Conservation (phyloP, 2,888 invertebrate species). For the Apamea sordens region DNA sequence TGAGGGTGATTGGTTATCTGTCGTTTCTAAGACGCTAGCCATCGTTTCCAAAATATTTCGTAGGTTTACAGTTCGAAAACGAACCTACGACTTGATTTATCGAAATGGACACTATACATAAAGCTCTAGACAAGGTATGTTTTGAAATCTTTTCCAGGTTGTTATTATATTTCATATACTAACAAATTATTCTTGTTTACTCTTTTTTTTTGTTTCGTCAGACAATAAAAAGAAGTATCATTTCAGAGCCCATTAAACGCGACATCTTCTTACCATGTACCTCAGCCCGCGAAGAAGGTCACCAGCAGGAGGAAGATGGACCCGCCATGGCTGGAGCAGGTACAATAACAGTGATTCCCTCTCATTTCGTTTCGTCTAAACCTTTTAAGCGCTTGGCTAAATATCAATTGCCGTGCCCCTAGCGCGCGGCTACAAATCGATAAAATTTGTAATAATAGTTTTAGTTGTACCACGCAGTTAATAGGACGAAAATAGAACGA, state of each 20-base stretch:
- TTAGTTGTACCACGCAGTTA: too few species aligned
- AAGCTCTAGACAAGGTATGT: conserved; percentile 49
- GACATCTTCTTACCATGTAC: conserved; percentile 19
- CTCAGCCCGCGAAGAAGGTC: conserved; percentile 53
- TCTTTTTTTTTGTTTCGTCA: conserved; percentile 47
- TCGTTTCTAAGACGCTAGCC: conserved; percentile 9
- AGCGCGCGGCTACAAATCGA: too few species aligned
- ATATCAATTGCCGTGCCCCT: too few species aligned
- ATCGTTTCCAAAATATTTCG: conserved; percentile 11
- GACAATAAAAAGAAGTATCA: conserved; percentile 56
- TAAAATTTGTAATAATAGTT: too few species aligned
- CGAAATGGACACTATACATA: conserved; percentile 9
- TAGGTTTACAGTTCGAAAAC: conserved; percentile 6
- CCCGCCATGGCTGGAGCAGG: conserved; percentile 93
- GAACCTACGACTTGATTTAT: conserved; percentile 7
- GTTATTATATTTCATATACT: conserved; percentile 14
- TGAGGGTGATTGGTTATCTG: background rate
- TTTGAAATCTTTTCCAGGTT: conserved; percentile 23
- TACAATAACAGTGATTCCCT: conserved; percentile 52
- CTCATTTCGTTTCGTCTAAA: too few species aligned
- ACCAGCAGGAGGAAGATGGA: conserved; percentile 82
- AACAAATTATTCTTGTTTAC: conserved; percentile 21
- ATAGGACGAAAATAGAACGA: too few species aligned
- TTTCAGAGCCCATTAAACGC: conserved; percentile 56
- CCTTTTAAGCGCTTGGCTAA: too few species aligned